These are phyloP conservation scores for Callipepla squamata DNA, from an alignment of 2,113 vertebrate species.

Conservation along the genomic window DNA sequence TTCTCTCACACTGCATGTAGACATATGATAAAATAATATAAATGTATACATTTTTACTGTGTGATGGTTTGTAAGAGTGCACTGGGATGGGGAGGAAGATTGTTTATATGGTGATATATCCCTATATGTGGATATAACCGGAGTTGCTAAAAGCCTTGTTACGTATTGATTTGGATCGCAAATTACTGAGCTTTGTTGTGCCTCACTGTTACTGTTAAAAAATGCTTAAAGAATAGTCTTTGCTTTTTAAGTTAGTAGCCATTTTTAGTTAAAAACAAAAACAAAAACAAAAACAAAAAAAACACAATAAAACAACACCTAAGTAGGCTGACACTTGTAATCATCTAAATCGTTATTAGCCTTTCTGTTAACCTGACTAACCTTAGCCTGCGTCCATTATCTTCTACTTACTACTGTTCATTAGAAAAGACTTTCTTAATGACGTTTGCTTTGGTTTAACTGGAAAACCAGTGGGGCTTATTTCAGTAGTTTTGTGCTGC, in stretches of 20 bases:
- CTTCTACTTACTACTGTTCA: neutral
- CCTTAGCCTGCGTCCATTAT: fast-evolving
- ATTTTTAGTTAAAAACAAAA: too few relatives aligned
- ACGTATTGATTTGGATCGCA: neutral
- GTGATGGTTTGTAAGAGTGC: neutral
- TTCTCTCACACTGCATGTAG: neutral
- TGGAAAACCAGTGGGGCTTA: neutral
- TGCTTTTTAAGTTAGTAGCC: neutral
- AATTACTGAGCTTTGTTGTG: neutral
- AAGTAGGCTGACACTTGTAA: neutral
- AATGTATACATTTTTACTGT: neutral
- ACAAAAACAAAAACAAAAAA: too few relatives aligned
- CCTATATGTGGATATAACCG: fast-evolving
- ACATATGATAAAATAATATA: neutral
- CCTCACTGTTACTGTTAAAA: neutral
- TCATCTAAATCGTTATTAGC: neutral
- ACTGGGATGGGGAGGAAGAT: neutral
- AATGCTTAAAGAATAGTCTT: neutral
- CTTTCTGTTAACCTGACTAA: neutral
- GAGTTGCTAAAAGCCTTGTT: neutral
- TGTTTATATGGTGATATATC: fast-evolving
- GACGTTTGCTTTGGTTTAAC: neutral
- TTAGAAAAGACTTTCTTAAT: neutral
- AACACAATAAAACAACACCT: too few relatives aligned
- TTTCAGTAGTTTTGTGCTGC: neutral